A percentile compares a stretch with the other conserved stretches of the same genome.
Evolutionary conservation across 2,888 invertebrate genomes (phyloP).

Genomic region (Eugnorisma glareosa): DNA sequence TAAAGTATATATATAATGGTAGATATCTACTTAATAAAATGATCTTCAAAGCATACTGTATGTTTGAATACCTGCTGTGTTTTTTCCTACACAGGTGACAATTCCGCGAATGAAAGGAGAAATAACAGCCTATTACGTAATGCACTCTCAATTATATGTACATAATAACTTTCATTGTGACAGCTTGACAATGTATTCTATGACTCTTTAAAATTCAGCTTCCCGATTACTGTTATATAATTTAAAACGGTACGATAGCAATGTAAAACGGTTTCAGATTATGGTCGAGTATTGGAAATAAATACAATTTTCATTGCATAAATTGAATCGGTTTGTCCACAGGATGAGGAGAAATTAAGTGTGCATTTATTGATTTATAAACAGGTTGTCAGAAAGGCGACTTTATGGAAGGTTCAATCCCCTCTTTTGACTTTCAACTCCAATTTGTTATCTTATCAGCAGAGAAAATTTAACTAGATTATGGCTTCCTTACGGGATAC

Average conservation of each 20-base stretch:
- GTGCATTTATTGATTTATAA: neutral
- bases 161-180: slow-evolving; percentile 16
- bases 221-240: neutral
- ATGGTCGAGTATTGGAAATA: neutral
- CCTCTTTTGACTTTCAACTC: neutral
- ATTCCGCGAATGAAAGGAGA: slow-evolving; percentile 2
- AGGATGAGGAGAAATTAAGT: neutral
- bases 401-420: neutral
- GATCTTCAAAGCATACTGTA: neutral
- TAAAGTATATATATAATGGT: neutral
- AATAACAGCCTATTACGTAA: slow-evolving; percentile 20
- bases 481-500: neutral
- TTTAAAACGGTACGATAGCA: too few relatives aligned
- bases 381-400: neutral
- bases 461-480: neutral
- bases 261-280: neutral
- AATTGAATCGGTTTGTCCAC: neutral
- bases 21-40: neutral
- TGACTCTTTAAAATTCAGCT: neutral
- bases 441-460: neutral
- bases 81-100: slow-evolving; percentile 14
- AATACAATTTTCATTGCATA: neutral
- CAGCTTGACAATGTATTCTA: slow-evolving; percentile 7
- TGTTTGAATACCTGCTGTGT: neutral
- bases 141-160: neutral